A percentile compares a stretch with the other conserved stretches of the same genome.
Evolutionary conservation across 2,888 invertebrate genomes (phyloP).

Genomic region (Machimus rusticus): DNA sequence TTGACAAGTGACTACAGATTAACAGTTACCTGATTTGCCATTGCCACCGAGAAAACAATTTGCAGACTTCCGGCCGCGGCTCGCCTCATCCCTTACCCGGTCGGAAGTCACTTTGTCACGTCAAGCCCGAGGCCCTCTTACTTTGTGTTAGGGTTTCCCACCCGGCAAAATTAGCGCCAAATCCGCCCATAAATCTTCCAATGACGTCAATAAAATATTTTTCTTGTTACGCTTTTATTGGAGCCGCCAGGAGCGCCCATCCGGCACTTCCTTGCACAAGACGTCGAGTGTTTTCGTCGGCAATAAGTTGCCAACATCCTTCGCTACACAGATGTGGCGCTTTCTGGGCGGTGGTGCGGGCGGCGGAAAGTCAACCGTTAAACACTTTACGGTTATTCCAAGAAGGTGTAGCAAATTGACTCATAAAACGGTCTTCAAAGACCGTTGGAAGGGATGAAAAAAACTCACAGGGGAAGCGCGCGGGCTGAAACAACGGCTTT

Average conservation of each 20-base stretch:
- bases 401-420: slow-evolving; percentile 48
- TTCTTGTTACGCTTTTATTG: slow-evolving; percentile 27
- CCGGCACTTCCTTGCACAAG: slow-evolving; percentile 37
- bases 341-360: neutral
- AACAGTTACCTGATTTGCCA: neutral
- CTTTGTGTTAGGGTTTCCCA: neutral
- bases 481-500: slow-evolving; percentile 34
- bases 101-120: neutral
- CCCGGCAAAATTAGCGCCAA: slow-evolving; percentile 22
- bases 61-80: neutral
- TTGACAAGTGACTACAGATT: slow-evolving; percentile 23
- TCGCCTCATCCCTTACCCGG: neutral
- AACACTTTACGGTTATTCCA: slow-evolving; percentile 47
- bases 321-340: neutral
- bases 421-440: slow-evolving; percentile 47
- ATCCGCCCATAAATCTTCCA: slow-evolving; percentile 33
- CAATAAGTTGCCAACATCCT: slow-evolving; percentile 35
- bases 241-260: slow-evolving; percentile 7
- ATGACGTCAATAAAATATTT: slow-evolving; percentile 43
- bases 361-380: slow-evolving; percentile 45
- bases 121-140: neutral
- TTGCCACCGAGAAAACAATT: neutral
- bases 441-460: slow-evolving; percentile 30
- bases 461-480: neutral
- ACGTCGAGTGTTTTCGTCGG: slow-evolving; percentile 25